Percentiles rank a stretch among this genome's conserved stretches.
phyloP scores from a whole-genome alignment of 2,888 invertebrate species.

The Tiliacea aurago region DNA sequence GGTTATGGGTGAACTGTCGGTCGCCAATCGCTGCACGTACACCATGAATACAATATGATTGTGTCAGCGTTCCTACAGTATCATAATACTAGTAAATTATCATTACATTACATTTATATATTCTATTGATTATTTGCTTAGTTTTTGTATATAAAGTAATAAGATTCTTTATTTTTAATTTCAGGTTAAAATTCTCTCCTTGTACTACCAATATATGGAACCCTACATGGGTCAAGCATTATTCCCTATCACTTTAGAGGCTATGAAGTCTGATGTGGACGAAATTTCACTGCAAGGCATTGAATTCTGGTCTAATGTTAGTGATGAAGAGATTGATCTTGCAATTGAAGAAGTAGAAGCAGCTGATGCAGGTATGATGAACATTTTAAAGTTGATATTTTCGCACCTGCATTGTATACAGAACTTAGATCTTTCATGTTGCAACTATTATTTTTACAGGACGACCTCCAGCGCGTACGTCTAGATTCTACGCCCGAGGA shows the following conservation, averaged over 20 bases:
- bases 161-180: conserved; percentile 29
- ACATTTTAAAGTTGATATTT: neutral
- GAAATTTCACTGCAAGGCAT: conserved; percentile 99
- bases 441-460: conserved; percentile 85
- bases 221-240: conserved; percentile 99
- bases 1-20: no score
- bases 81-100: neutral
- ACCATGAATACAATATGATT: no score
- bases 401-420: neutral
- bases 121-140: neutral
- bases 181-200: conserved; percentile 97
- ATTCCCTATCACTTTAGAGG: conserved; percentile 99
- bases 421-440: neutral
- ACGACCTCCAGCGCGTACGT: conserved; percentile 97
- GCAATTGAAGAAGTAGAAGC: conserved; percentile 98
- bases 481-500: conserved; percentile 99
- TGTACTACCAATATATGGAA: conserved; percentile 99
- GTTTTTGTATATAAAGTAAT: neutral
- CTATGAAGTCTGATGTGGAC: conserved; percentile 99
- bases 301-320: conserved; percentile 99
- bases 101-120: conserved; percentile 4
- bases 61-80: no score
- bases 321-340: conserved; percentile 99
- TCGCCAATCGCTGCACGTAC: no score
- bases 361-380: conserved; percentile 92